Conservation (phyloP, 1,140 invertebrate species). For the Hyposmocoma kahamanoa region DNA sequence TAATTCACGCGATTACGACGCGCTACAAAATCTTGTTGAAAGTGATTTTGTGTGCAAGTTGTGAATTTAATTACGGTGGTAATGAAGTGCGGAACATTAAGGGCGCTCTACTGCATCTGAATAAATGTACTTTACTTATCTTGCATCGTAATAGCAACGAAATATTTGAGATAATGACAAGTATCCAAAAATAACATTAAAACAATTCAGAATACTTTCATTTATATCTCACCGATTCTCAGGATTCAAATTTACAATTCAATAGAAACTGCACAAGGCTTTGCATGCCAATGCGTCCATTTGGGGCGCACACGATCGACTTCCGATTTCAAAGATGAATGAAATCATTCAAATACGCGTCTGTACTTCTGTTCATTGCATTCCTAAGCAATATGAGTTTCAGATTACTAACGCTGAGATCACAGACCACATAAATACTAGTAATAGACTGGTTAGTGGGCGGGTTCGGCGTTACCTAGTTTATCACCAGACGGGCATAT, state of each 20-base stretch:
- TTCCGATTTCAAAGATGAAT: slow-evolving; percentile 62
- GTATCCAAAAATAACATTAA: slow-evolving; percentile 9
- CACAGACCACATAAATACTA: too few relatives aligned
- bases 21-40: too few relatives aligned
- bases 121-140: not conserved
- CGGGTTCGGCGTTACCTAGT: too few relatives aligned
- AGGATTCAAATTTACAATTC: slow-evolving; percentile 62
- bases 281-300: slow-evolving; percentile 67
- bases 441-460: too few relatives aligned
- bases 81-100: not conserved
- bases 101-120: not conserved
- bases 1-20: too few relatives aligned
- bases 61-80: not conserved
- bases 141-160: not conserved
- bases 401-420: too few relatives aligned
- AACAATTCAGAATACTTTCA: slow-evolving; percentile 21
- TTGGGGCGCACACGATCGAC: slow-evolving; percentile 58
- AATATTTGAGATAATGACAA: slow-evolving; percentile 19
- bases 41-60: too few relatives aligned
- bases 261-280: slow-evolving; percentile 66
- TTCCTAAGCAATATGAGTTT: too few relatives aligned
- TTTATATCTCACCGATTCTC: slow-evolving; percentile 29
- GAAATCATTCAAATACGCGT: slow-evolving; percentile 56
- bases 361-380: too few relatives aligned
- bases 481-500: too few relatives aligned